Conservation (phyloP, 2,888 invertebrate species). For the Trachelus iudaicus region DNA sequence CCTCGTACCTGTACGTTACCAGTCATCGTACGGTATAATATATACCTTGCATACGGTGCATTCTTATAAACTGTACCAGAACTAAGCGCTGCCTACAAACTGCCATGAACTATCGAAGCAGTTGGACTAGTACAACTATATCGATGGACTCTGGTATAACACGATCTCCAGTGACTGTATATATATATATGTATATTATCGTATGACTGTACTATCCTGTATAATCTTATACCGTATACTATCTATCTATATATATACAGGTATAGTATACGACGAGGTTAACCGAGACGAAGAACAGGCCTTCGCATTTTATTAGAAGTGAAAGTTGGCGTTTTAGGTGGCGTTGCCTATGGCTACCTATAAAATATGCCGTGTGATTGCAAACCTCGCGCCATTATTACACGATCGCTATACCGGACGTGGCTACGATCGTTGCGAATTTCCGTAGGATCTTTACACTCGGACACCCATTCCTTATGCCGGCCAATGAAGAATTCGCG, state of each 20-base stretch:
- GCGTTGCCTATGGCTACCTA: constrained; percentile 8
- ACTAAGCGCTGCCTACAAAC: neutral
- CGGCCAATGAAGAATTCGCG: neutral
- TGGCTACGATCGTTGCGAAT: neutral
- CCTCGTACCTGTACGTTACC: neutral
- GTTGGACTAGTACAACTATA: neutral
- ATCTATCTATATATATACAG: neutral
- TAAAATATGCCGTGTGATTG: neutral
- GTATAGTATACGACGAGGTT: constrained; percentile 19
- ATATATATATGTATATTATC: neutral
- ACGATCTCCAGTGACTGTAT: neutral
- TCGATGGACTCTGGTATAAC: neutral
- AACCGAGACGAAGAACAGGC: constrained; percentile 31
- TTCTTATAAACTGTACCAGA: neutral
- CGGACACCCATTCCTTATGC: neutral
- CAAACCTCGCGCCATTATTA: constrained; percentile 1
- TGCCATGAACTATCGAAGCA: neutral
- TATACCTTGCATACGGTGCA: neutral
- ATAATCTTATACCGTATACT: neutral
- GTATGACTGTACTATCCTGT: neutral
- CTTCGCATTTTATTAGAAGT: constrained; percentile 60
- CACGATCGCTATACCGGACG: neutral
- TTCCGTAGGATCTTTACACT: neutral
- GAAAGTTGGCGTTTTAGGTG: constrained; percentile 36
- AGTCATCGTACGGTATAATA: neutral